Conservation (phyloP, 2,888 invertebrate species). For the Idaea straminata region DNA sequence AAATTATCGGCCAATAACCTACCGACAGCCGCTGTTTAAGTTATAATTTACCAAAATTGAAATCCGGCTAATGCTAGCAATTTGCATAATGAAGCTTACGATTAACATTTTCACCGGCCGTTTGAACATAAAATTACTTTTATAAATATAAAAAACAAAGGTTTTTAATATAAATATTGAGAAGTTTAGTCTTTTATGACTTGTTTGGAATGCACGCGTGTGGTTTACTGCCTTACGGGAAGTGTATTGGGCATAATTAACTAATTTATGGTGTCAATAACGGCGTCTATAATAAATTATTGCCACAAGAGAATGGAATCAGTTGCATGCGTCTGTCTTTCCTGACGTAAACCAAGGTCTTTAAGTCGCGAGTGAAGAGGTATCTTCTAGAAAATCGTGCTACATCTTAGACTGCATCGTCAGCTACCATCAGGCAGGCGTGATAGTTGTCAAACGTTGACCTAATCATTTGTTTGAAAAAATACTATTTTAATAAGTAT, state of each 20-base stretch:
- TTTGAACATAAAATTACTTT: neutral
- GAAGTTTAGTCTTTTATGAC: neutral
- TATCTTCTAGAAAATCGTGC: no score
- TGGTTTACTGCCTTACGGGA: neutral
- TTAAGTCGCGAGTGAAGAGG: no score
- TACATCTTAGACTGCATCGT: no score
- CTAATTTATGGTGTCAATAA: neutral
- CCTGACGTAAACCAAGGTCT: no score
- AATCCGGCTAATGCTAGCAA: slow-evolving; percentile 59
- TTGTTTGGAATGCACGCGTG: neutral
- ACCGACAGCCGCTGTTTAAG: slow-evolving; percentile 40
- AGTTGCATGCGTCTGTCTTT: no score
- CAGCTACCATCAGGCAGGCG: no score
- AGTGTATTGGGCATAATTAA: neutral
- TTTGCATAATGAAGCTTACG: slow-evolving; percentile 52
- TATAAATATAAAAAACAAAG: neutral
- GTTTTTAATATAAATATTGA: neutral
- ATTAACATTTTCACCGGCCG: slow-evolving; percentile 17
- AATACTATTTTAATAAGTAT: no score
- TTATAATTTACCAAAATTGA: slow-evolving; percentile 70
- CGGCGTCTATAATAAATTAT: neutral
- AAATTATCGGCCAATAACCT: slow-evolving; percentile 51
- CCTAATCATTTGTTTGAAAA: no score
- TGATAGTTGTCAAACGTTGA: no score
- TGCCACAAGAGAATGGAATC: no score